phyloP scores from a whole-genome alignment of 2,113 vertebrate genomes.

The Pontoporia blainvillei region DNA sequence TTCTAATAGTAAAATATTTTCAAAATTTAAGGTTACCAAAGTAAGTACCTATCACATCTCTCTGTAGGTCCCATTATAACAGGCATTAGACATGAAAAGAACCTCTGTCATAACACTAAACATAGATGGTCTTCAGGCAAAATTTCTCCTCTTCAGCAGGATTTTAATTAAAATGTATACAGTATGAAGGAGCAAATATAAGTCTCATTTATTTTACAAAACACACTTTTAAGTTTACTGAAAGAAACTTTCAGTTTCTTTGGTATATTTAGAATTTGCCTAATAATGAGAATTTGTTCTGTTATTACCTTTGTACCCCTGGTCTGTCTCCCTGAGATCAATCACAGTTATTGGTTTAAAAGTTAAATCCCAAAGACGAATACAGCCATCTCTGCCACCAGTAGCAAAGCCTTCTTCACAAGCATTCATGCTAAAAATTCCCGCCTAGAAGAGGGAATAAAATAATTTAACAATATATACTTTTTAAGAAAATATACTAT shows the following conservation, averaged over 20 bases:
- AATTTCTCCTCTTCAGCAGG: neutral
- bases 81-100: neutral
- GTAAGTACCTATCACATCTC: neutral
- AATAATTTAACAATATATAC: slow-evolving; percentile 41
- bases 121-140: neutral
- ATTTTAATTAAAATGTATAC: slow-evolving; percentile 4
- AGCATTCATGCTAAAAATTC: slow-evolving; percentile 99
- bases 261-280: neutral
- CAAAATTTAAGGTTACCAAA: slow-evolving; percentile 1
- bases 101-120: neutral
- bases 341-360: slow-evolving; percentile 99
- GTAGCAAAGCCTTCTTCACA: slow-evolving; percentile 99
- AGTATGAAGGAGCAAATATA: neutral
- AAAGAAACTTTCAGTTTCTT: no score
- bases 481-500: neutral
- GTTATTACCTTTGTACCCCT: slow-evolving; percentile 97
- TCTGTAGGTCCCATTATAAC: neutral
- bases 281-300: neutral
- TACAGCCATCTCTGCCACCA: slow-evolving; percentile 96
- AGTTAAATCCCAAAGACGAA: slow-evolving; percentile 98
- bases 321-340: slow-evolving; percentile 99
- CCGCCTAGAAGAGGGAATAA: slow-evolving; percentile 87
- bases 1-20: slow-evolving; percentile 17
- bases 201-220: neutral
- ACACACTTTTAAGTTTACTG: neutral